Evolutionary conservation across 2,113 vertebrate genomes (phyloP).

Genomic region (Mesembrinibis cayennensis): DNA sequence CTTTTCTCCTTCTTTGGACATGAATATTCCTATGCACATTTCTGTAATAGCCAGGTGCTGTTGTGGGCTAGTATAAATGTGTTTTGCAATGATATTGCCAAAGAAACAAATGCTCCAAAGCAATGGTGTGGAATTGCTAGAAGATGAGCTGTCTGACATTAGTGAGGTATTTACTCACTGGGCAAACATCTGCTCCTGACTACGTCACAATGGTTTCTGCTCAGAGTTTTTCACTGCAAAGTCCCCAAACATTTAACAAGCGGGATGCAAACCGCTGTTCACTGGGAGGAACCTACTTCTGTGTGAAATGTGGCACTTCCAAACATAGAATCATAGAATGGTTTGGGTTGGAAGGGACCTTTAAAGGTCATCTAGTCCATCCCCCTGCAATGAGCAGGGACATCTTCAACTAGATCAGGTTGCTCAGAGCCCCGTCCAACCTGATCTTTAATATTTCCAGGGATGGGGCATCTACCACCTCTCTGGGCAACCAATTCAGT

Average conservation of each 20-base stretch:
- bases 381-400: too few relatives aligned
- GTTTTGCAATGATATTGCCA: background rate
- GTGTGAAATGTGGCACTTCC: background rate
- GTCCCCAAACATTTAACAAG: background rate
- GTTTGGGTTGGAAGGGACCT: background rate
- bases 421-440: background rate
- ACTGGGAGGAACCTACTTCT: background rate
- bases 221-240: background rate
- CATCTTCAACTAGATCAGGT: background rate
- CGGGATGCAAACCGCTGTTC: background rate
- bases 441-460: background rate
- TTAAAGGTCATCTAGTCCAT: background rate
- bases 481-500: background rate
- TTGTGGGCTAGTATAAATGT: background rate
- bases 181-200: background rate
- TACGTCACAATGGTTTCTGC: background rate
- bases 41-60: background rate
- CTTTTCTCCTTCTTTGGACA: background rate
- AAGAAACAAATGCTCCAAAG: background rate
- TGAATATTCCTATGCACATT: background rate
- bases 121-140: background rate
- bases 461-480: background rate
- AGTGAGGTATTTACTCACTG: background rate
- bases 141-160: background rate
- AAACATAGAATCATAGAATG: background rate